Evolutionary conservation across 1,140 invertebrate genomes (phyloP).

Genomic region (Cepaea nemoralis): DNA sequence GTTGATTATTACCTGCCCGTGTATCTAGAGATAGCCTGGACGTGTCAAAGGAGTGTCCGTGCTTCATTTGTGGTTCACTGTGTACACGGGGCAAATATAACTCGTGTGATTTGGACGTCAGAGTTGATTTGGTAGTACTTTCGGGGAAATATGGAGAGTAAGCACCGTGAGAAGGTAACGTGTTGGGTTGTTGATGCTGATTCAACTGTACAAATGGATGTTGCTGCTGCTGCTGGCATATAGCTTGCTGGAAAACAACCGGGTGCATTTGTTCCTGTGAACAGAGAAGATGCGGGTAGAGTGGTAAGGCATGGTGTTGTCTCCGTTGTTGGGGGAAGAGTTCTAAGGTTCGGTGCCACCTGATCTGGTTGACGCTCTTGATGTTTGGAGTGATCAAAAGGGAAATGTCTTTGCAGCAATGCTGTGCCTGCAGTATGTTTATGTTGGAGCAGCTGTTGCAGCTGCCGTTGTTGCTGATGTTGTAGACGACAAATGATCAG

Average conservation of each 20-base stretch:
- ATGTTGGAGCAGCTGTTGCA: background rate
- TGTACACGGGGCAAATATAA: background rate
- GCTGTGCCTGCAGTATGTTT: background rate
- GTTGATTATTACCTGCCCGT: background rate
- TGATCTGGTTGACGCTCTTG: background rate
- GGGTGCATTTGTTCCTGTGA: background rate
- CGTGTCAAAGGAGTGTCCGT: too few species aligned
- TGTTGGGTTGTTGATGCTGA: background rate
- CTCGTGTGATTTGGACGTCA: background rate
- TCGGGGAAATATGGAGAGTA: background rate
- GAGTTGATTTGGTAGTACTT: background rate
- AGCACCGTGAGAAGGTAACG: background rate
- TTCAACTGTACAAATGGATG: background rate
- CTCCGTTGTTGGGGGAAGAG: too few species aligned
- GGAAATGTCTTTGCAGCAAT: background rate
- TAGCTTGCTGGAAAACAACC: too few species aligned
- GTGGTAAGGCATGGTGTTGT: background rate
- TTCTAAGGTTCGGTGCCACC: too few species aligned
- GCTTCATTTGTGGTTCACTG: background rate
- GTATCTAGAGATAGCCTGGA: background rate
- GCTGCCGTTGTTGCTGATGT: conserved; percentile 4
- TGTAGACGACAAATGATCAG: background rate
- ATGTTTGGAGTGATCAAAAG: background rate
- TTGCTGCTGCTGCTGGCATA: too few species aligned
- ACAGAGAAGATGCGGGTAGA: background rate